Conservation (phyloP, 2,113 vertebrate species). For the Oryzias javanicus region DNA sequence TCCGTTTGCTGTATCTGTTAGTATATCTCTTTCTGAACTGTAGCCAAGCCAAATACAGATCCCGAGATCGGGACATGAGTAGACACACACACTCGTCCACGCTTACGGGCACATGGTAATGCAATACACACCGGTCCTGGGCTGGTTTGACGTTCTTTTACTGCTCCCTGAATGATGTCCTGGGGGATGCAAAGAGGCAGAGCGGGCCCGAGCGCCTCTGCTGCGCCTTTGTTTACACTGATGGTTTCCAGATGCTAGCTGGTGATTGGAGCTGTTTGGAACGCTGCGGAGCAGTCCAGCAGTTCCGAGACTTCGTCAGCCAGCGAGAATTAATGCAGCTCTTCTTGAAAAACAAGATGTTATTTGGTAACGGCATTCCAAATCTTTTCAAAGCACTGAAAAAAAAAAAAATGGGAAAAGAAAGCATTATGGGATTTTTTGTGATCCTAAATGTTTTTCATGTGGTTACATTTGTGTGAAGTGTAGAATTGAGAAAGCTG, state of each 20-base stretch:
- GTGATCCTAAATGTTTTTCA: neutral
- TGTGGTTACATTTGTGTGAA: too few relatives aligned
- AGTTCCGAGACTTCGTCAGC: constrained; percentile 72
- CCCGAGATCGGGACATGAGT: constrained; percentile 77
- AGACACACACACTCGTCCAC: constrained; percentile 46
- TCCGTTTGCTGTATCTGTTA: constrained; percentile 61
- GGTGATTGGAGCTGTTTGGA: constrained; percentile 66
- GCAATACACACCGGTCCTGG: constrained; percentile 50
- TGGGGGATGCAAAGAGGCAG: constrained; percentile 79
- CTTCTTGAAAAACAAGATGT: constrained; percentile 77
- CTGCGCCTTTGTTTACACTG: constrained; percentile 91
- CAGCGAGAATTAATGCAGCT: constrained; percentile 68
- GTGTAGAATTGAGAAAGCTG: neutral
- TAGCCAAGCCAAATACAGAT: constrained; percentile 86
- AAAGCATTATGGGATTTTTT: constrained; percentile 23
- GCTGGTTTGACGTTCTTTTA: constrained; percentile 81
- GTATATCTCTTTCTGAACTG: constrained; percentile 60
- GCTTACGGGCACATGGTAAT: constrained; percentile 44
- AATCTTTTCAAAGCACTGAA: constrained; percentile 39
- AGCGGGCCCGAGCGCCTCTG: constrained; percentile 83
- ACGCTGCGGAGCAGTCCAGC: constrained; percentile 79
- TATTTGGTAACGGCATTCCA: constrained; percentile 58
- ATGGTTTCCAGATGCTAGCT: constrained; percentile 94
- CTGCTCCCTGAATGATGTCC: constrained; percentile 81
- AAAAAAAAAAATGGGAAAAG: constrained; percentile 23